A percentile compares a stretch with the other conserved stretches of the same genome.
These are phyloP conservation scores for Astyanax mexicanus DNA, from an alignment of 2,797 vertebrate genomes.

Conservation along the genomic window DNA sequence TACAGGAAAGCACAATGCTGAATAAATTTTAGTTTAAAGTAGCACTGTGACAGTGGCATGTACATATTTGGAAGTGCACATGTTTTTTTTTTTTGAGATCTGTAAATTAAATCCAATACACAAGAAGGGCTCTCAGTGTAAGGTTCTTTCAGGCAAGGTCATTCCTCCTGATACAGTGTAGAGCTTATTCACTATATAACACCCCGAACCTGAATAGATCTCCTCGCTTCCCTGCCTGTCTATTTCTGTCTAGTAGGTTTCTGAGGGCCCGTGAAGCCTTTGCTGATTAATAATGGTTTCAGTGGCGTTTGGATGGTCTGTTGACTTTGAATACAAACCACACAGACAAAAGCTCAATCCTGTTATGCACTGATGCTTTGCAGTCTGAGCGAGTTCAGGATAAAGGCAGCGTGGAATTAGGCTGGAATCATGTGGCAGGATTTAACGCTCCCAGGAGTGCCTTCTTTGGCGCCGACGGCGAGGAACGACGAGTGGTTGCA, in stretches of 20 bases:
- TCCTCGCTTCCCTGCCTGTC: neutral
- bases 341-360: neutral
- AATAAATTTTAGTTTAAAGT: no score
- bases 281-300: constrained; percentile 31
- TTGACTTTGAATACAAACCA: constrained; percentile 17
- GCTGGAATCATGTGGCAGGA: constrained; percentile 4
- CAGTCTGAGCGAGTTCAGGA: neutral
- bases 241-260: neutral
- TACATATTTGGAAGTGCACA: no score
- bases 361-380: constrained; percentile 6
- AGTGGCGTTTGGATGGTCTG: constrained; percentile 22
- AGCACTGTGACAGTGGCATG: no score
- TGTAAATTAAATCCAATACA: neutral
- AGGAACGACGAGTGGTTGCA: neutral
- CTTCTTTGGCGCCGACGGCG: neutral
- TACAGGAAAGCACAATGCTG: no score
- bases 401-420: constrained; percentile 17
- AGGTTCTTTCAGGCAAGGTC: neutral
- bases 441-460: neutral
- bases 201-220: neutral
- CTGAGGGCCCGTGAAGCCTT: constrained; percentile 6
- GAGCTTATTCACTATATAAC: constrained; percentile 7
- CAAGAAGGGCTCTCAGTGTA: neutral
- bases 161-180: neutral
- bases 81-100: no score